Percentiles rank a stretch among this genome's conserved stretches.
Conservation (phyloP, 2,888 invertebrate genomes). For the Stegophylla sp. region DNA sequence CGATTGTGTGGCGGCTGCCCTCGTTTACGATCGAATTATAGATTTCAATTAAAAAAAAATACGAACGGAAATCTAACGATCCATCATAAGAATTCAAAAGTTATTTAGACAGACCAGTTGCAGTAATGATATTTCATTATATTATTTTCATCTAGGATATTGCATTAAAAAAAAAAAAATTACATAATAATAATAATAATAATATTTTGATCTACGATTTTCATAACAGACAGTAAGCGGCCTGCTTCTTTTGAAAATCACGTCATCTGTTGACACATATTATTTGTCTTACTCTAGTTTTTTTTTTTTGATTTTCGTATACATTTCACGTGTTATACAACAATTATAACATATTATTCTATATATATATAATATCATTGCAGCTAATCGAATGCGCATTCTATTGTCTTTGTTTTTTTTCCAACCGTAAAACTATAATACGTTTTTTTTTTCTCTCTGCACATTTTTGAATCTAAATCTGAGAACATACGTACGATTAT, state of each 20-base stretch:
- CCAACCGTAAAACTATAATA: too few species aligned
- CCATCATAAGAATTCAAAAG: slow-evolving; percentile 31
- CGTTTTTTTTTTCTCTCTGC: too few species aligned
- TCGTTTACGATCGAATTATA: slow-evolving; percentile 35
- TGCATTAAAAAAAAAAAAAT: slow-evolving; percentile 34
- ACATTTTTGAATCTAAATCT: too few species aligned
- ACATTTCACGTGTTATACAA: too few species aligned
- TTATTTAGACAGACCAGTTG: too few species aligned
- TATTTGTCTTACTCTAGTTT: neutral
- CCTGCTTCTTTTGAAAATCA: neutral
- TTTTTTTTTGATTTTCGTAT: neutral
- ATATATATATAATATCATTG: too few species aligned
- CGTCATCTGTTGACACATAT: neutral
- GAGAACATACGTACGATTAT: too few species aligned
- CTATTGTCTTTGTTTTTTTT: too few species aligned
- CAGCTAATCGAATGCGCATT: too few species aligned
- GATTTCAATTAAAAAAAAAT: slow-evolving; percentile 43
- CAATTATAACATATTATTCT: too few species aligned
- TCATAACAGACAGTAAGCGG: slow-evolving; percentile 6
- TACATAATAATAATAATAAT: slow-evolving; percentile 19
- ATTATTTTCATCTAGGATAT: slow-evolving; percentile 4
- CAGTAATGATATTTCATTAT: slow-evolving; percentile 4
- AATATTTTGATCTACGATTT: slow-evolving; percentile 26
- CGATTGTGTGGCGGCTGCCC: slow-evolving; percentile 29
- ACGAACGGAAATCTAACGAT: slow-evolving; percentile 39